Evolutionary conservation across 2,888 invertebrate species (phyloP).

Genomic region (Cyaniris semiargus): DNA sequence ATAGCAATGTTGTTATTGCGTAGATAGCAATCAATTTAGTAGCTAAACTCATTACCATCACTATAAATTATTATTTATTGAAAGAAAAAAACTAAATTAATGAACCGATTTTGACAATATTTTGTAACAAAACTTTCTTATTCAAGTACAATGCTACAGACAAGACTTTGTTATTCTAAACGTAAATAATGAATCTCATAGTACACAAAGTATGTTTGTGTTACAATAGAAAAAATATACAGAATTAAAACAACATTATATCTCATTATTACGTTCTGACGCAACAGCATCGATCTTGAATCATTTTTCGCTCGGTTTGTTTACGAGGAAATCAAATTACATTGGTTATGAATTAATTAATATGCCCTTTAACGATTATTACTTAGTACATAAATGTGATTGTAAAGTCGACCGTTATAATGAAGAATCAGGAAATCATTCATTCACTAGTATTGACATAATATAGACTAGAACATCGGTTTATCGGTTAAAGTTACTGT

Average conservation of each 20-base stretch:
- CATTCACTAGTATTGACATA: neutral
- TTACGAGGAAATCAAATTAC: slow-evolving; percentile 16
- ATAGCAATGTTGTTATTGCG: too few relatives aligned
- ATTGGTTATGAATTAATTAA: slow-evolving; percentile 40
- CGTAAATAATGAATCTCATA: too few relatives aligned
- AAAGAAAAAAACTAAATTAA: too few relatives aligned
- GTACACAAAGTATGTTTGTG: neutral
- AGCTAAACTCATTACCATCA: too few relatives aligned
- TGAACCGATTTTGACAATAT: too few relatives aligned
- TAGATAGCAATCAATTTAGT: too few relatives aligned
- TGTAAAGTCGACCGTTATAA: neutral
- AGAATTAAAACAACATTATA: neutral
- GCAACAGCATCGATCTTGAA: slow-evolving; percentile 4
- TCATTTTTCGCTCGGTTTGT: slow-evolving; percentile 21
- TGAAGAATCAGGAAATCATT: neutral
- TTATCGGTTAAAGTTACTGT: neutral
- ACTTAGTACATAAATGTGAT: neutral
- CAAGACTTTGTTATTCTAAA: too few relatives aligned
- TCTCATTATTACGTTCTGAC: neutral
- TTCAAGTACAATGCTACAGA: too few relatives aligned
- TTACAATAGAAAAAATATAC: neutral
- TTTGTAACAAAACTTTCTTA: too few relatives aligned
- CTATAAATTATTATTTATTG: too few relatives aligned
- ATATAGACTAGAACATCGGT: neutral
- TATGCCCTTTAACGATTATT: slow-evolving; percentile 34